Evolutionary conservation across 2,113 vertebrate genomes (phyloP).

Genomic region (Rhinoderma darwinii): DNA sequence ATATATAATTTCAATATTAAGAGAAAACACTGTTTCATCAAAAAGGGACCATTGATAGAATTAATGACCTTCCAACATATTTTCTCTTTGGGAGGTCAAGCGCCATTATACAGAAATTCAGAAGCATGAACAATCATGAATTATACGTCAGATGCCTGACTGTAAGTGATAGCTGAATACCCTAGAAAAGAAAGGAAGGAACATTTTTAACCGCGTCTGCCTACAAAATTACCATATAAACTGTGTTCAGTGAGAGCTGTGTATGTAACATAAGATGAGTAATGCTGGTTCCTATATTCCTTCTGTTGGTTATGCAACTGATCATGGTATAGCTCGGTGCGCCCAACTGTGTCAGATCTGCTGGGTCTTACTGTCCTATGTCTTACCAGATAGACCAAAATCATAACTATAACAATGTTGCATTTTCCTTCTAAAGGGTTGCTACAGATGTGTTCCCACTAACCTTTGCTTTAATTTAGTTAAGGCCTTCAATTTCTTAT

Average conservation of each 20-base stretch:
- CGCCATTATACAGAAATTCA: not conserved
- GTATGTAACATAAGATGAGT: too few species aligned
- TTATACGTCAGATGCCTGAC: not conserved
- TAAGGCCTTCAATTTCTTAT: too few species aligned
- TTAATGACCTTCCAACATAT: not conserved
- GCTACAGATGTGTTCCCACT: too few species aligned
- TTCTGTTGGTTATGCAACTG: not conserved
- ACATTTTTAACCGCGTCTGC: not conserved
- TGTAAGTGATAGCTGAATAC: too few species aligned
- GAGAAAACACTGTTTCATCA: not conserved
- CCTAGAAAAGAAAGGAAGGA: too few species aligned
- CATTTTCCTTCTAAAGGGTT: too few species aligned
- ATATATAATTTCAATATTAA: not conserved
- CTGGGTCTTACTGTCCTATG: not conserved
- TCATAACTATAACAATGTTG: too few species aligned
- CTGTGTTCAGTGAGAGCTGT: not conserved
- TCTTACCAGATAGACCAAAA: too few species aligned
- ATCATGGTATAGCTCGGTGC: not conserved
- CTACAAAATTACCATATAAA: not conserved
- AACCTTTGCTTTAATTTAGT: too few species aligned
- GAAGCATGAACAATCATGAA: too few species aligned
- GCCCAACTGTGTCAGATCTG: not conserved
- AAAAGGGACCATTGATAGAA: not conserved
- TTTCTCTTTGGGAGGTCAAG: not conserved
- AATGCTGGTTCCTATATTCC: not conserved